These are phyloP conservation scores for Eudyptes chrysolophus DNA, from an alignment of 2,113 vertebrate species.

Conservation along the genomic window DNA sequence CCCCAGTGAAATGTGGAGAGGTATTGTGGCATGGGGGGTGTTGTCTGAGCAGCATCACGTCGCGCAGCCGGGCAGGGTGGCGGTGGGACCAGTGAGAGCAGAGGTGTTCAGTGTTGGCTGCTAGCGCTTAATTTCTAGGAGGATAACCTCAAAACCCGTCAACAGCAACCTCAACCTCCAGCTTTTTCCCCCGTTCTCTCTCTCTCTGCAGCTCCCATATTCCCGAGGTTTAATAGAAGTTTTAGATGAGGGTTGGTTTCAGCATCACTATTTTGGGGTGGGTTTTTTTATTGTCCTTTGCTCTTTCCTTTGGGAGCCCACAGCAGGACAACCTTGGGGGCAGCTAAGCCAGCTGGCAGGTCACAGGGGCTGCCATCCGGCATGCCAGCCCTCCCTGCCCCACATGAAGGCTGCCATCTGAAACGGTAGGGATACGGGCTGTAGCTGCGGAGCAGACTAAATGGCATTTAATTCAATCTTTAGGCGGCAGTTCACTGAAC, in stretches of 20 bases:
- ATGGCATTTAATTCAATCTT: slow-evolving; percentile 63
- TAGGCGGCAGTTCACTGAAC: slow-evolving; percentile 47
- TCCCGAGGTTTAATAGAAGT: not conserved
- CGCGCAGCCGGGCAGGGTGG: accelerated
- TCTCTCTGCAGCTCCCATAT: not conserved
- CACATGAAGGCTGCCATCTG: not conserved
- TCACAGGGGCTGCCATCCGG: not conserved
- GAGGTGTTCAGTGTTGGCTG: not conserved
- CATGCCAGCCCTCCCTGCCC: not conserved
- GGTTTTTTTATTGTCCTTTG: not conserved
- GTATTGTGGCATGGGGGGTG: accelerated
- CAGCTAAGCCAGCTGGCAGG: not conserved
- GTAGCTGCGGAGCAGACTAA: not conserved
- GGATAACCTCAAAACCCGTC: not conserved
- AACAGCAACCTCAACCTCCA: not conserved
- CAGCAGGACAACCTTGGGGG: not conserved
- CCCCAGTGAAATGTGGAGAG: not conserved
- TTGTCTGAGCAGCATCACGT: not conserved
- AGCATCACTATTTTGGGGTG: not conserved
- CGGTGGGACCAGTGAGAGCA: not conserved
- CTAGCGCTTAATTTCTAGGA: accelerated
- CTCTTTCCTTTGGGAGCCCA: not conserved
- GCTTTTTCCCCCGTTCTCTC: not conserved
- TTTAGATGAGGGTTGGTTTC: not conserved
- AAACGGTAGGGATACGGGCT: not conserved